These are phyloP conservation scores for Argyrosomus regius DNA, from an alignment of 2,797 vertebrate species.

Conservation along the genomic window DNA sequence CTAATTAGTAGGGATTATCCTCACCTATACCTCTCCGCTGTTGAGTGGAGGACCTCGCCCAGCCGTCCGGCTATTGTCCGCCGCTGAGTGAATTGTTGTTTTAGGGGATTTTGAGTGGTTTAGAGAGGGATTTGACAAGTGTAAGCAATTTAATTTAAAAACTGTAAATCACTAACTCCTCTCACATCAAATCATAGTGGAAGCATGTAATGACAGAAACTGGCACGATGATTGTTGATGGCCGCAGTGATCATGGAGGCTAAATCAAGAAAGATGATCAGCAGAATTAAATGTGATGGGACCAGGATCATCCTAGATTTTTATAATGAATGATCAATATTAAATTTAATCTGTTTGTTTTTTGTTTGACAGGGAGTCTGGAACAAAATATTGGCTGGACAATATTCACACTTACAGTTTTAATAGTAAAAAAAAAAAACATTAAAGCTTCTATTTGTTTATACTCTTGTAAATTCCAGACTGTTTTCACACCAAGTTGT, in stretches of 20 bases:
- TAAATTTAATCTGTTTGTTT: neutral
- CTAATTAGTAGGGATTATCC: constrained; percentile 87
- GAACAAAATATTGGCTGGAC: neutral
- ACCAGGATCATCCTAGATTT: constrained; percentile 24
- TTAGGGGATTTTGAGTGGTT: constrained; percentile 81
- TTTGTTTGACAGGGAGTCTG: too few relatives aligned
- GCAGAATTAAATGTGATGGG: neutral
- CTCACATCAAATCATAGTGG: constrained; percentile 44
- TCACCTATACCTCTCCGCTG: constrained; percentile 69
- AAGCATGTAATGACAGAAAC: constrained; percentile 56
- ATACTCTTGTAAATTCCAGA: constrained; percentile 78
- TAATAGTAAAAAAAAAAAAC: neutral
- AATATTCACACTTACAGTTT: neutral
- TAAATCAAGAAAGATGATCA: constrained; percentile 39
- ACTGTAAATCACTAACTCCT: constrained; percentile 59
- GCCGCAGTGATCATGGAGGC: constrained; percentile 6
- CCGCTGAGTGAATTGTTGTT: constrained; percentile 70
- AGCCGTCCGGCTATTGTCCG: constrained; percentile 64
- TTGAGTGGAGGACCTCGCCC: constrained; percentile 64
- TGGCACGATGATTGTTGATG: constrained; percentile 38
- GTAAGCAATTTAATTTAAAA: constrained; percentile 54
- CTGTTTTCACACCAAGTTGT: constrained; percentile 80
- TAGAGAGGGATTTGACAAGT: constrained; percentile 70
- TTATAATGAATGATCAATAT: neutral
- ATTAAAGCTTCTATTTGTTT: constrained; percentile 53